Conservation (phyloP, 2,113 vertebrate species). For the Urocynchramus pylzowi region DNA sequence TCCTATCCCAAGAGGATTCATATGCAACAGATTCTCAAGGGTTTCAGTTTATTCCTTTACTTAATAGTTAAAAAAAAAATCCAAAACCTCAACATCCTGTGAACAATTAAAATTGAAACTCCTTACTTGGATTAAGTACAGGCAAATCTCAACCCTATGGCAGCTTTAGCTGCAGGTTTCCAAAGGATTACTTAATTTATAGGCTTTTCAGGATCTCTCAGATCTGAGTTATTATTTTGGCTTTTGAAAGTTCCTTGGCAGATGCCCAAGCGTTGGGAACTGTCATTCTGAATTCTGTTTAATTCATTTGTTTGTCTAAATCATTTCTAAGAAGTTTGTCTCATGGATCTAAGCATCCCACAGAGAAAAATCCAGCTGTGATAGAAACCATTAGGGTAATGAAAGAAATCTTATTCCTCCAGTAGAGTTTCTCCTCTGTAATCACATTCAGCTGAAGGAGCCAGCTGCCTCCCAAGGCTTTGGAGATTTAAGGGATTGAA, state of each 20-base stretch:
- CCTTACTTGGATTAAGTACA: conserved; percentile 22
- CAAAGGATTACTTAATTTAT: conserved; percentile 50
- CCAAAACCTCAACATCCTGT: background rate
- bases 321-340: background rate
- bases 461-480: background rate
- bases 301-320: conserved; percentile 53
- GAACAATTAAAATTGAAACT: conserved; percentile 21
- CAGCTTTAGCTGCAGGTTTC: conserved; percentile 16
- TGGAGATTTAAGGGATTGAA: background rate
- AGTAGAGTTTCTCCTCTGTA: background rate
- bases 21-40: background rate
- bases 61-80: background rate
- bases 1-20: background rate
- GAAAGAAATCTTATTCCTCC: background rate
- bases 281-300: conserved; percentile 5
- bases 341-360: background rate
- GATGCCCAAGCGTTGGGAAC: background rate
- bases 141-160: conserved; percentile 9
- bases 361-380: conserved; percentile 22
- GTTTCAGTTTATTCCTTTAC: background rate
- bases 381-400: conserved; percentile 3
- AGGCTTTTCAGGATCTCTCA: conserved; percentile 22
- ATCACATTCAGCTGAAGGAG: background rate
- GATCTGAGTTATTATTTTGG: conserved; percentile 43
- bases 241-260: conserved; percentile 45